Percentiles rank a stretch among this genome's conserved stretches.
Evolutionary conservation across 30 jellyfish, hydroid and myxozoan species (phyloP).

Genomic region (Nemopilema nomurai): DNA sequence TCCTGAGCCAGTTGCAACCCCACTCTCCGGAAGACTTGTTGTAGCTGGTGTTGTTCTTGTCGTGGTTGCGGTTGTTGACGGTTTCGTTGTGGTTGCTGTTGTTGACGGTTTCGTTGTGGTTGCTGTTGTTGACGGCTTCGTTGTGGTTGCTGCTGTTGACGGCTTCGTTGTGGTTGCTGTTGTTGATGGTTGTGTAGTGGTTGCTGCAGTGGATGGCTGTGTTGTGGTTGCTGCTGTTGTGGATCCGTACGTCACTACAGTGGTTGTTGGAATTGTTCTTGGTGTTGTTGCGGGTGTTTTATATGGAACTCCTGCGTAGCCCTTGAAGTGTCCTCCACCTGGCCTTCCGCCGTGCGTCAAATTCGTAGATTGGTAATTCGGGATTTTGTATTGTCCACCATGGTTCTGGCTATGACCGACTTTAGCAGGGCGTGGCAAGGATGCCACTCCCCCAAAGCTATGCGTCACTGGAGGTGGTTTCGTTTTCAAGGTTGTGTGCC

Average conservation of each 20-base stretch:
- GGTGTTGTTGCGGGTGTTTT: neutral
- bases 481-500: slow-evolving; percentile 1
- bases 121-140: neutral
- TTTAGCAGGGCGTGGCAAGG: slow-evolving; percentile 10
- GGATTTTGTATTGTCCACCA: neutral
- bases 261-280: neutral
- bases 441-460: slow-evolving; percentile 34
- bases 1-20: slow-evolving; percentile 36
- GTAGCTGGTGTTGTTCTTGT: neutral
- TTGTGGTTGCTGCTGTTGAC: neutral
- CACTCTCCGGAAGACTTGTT: neutral
- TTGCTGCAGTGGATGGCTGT: neutral
- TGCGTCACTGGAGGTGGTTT: slow-evolving; percentile 32
- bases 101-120: neutral
- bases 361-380: slow-evolving; percentile 9
- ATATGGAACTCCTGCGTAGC: neutral
- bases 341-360: slow-evolving; percentile 25
- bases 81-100: neutral
- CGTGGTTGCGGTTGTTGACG: slow-evolving; percentile 11
- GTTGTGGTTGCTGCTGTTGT: neutral
- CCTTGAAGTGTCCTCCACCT: neutral
- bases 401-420: slow-evolving; percentile 20
- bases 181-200: slow-evolving; percentile 9
- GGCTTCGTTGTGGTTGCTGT: slow-evolving; percentile 19
- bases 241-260: neutral